Percentiles rank a stretch among this genome's conserved stretches.
Evolutionary conservation across 2,797 vertebrate genomes (phyloP).

Genomic region (Champsocephalus esox): DNA sequence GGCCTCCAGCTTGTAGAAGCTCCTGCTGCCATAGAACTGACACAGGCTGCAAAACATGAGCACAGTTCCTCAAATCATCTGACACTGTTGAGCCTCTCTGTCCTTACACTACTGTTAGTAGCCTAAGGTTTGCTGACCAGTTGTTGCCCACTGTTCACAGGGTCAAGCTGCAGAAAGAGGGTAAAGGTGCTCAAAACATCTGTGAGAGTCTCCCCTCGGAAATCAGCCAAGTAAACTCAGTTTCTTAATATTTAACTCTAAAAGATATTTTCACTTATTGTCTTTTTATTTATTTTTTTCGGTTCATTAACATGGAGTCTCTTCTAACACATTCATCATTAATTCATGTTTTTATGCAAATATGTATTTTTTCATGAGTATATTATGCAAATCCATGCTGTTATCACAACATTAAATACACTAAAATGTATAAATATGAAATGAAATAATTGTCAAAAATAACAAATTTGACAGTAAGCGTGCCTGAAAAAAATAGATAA

Average conservation of each 20-base stretch:
- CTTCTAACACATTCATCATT: too few relatives aligned
- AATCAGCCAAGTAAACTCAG: background rate
- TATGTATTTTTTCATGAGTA: too few relatives aligned
- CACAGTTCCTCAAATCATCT: background rate
- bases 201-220: background rate
- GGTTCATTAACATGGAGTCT: background rate
- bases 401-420: too few relatives aligned
- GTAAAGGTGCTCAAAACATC: background rate
- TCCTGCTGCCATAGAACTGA: background rate
- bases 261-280: constrained; percentile 14
- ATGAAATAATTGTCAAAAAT: too few relatives aligned
- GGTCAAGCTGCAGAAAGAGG: background rate
- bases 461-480: too few relatives aligned
- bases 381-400: too few relatives aligned
- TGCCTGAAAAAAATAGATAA: too few relatives aligned
- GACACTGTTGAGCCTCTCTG: constrained; percentile 14
- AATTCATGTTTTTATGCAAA: too few relatives aligned
- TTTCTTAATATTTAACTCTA: background rate
- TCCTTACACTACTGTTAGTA: constrained; percentile 11
- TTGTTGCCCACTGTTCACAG: constrained; percentile 1
- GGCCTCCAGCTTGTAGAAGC: background rate
- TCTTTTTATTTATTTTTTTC: background rate
- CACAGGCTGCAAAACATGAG: background rate
- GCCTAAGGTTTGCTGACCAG: background rate
- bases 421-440: too few relatives aligned